Conservation (phyloP, 2,888 invertebrate genomes). For the Caenorhabditis japonica region DNA sequence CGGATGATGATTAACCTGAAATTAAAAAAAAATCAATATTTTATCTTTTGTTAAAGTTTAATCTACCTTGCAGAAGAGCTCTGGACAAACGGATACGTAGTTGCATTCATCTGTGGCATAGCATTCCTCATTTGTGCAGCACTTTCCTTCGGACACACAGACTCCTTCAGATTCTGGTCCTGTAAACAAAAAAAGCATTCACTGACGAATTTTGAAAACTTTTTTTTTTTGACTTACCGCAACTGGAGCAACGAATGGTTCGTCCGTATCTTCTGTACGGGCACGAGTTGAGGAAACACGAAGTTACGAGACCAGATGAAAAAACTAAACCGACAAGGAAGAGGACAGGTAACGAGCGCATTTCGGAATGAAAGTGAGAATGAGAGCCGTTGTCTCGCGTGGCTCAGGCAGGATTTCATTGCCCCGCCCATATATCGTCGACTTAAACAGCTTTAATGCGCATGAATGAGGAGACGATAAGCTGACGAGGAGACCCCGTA, state of each 20-base stretch:
- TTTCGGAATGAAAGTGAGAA: constrained; percentile 36
- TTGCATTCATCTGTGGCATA: constrained; percentile 53
- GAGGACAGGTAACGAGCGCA: constrained; percentile 39
- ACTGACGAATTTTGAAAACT: not conserved
- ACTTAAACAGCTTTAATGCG: constrained; percentile 50
- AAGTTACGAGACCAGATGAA: constrained; percentile 21
- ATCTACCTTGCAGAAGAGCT: constrained; percentile 55
- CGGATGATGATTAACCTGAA: constrained; percentile 45
- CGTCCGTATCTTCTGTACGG: constrained; percentile 73
- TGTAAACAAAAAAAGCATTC: constrained; percentile 13
- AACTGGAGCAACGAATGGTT: constrained; percentile 60
- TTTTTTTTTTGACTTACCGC: constrained; percentile 46
- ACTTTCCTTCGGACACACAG: constrained; percentile 61
- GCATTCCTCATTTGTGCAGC: constrained; percentile 66
- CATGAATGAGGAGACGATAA: constrained; percentile 31
- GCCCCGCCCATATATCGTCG: constrained; percentile 40
- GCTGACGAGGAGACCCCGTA: constrained; percentile 19
- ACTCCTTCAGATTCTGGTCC: constrained; percentile 64
- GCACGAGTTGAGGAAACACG: constrained; percentile 74
- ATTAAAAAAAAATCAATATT: not conserved
- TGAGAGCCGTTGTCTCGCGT: constrained; percentile 12
- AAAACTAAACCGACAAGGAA: constrained; percentile 21
- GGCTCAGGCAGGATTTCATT: constrained; percentile 16
- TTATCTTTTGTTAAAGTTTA: not conserved
- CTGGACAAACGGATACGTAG: constrained; percentile 48